Base-by-base conservation (phyloP, 2,113 vertebrate species). In the Chelonoidis abingdonii region DNA sequence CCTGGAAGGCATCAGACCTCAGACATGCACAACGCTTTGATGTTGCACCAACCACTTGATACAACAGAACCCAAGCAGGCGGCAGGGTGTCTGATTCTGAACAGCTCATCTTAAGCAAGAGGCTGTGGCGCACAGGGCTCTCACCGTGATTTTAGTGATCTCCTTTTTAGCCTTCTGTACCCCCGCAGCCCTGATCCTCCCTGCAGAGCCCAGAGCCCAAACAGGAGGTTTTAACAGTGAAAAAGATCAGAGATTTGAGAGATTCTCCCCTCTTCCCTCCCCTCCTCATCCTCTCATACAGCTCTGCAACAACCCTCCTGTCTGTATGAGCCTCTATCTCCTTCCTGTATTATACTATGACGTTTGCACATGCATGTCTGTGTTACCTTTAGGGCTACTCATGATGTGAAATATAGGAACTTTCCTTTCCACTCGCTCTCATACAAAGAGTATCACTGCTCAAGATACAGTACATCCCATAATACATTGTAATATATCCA, bases 1-100 rank as follows among this genome's bases (percentile, higher is more conserved):
- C 5, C 2, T 1, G 35, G 27, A 62, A 6, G 56, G 25, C 8
- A 47, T 62, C 5, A 0, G 35, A n/a, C 35, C 75, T 47, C 38
- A 47, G 24, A 29, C 13, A 27, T 27, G 75, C 44, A 14, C 29
- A 76, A 78, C 59, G 22, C 44, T 59, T 59, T 50, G 52, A 6
- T 75, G 79, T 56, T 35, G 10, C 62, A 83, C 44, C 44, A 72
- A 17, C 41, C 11, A 24, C 6, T 2, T 0, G 12, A 1, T 53
- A 16, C 59, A 65, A 47, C 47, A 83, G 49, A 56, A 35, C 9
- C 56, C 12, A 31, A 80, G 41, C 14, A 38, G 1, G 2, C 8
- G 16, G 52, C 24, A 76, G 44, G 38, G 41, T 38, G 65, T n/a
- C n/a, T 38, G n/a, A 72, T 38, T 72, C 65, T 72, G 65, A 72